Percentiles rank a stretch among this genome's conserved stretches.
phyloP scores from a whole-genome alignment of 2,113 vertebrate genomes.

The Casuarius casuarius region DNA sequence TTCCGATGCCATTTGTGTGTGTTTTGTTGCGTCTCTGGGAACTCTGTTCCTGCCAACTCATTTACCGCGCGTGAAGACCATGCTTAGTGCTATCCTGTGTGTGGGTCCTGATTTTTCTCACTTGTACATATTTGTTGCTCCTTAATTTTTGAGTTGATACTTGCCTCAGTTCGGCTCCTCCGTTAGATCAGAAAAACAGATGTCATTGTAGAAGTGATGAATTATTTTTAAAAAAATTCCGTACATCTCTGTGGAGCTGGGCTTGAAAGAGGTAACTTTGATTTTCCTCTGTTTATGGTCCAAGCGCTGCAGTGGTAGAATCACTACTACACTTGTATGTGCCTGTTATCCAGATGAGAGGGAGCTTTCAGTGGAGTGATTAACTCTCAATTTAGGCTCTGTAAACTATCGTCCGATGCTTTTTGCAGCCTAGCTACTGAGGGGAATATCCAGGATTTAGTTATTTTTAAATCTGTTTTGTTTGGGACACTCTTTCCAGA shows the following conservation, averaged over 20 bases:
- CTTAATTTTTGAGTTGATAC: neutral
- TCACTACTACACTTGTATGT: neutral
- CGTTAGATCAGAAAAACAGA: slow-evolving; percentile 4
- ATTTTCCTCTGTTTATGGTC: slow-evolving; percentile 26
- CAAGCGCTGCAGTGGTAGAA: neutral
- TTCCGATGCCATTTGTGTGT: neutral
- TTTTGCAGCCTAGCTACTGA: slow-evolving; percentile 32
- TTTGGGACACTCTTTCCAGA: slow-evolving; percentile 5
- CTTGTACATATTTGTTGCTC: neutral
- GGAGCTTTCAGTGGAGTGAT: slow-evolving; percentile 52
- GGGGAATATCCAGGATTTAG: slow-evolving; percentile 35
- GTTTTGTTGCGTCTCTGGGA: neutral
- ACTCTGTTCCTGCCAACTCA: neutral
- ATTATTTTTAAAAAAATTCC: neutral
- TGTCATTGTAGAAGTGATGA: slow-evolving; percentile 6
- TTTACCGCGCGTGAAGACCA: neutral
- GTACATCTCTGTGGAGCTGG: neutral
- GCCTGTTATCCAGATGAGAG: slow-evolving; percentile 54
- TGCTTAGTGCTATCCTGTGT: neutral
- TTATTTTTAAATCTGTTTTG: slow-evolving; percentile 49
- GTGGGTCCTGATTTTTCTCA: neutral
- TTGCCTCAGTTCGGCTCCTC: neutral
- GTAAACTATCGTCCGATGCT: slow-evolving; percentile 39
- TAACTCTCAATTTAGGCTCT: slow-evolving; percentile 62
- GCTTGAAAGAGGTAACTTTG: slow-evolving; percentile 37